phyloP scores from a whole-genome alignment of 2,113 vertebrate genomes.

The Miniopterus natalensis region DNA sequence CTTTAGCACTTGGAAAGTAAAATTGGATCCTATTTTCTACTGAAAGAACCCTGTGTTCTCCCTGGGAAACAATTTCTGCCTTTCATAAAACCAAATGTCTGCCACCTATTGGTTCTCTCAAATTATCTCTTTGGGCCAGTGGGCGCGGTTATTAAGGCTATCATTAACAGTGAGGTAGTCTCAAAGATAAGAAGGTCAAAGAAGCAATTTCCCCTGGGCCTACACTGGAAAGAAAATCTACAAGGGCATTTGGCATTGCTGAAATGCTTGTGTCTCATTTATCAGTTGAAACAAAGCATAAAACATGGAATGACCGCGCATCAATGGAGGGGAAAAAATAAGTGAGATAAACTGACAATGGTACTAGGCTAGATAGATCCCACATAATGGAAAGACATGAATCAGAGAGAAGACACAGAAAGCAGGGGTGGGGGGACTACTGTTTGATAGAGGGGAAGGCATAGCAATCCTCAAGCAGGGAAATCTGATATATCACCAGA shows the following conservation, averaged over 20 bases:
- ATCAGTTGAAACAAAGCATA: constrained; percentile 18
- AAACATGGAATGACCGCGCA: neutral
- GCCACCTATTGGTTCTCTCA: neutral
- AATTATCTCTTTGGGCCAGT: neutral
- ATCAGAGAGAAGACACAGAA: neutral
- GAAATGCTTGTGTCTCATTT: neutral
- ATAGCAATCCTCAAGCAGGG: neutral
- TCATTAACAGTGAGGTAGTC: neutral
- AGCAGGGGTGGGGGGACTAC: neutral
- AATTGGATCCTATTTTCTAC: neutral
- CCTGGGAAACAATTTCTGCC: neutral
- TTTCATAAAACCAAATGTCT: constrained; percentile 54
- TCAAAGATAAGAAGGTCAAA: constrained; percentile 36
- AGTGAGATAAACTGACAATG: neutral
- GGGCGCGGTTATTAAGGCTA: constrained; percentile 23
- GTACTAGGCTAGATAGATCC: neutral
- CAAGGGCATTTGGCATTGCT: neutral
- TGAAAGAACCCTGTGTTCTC: constrained; percentile 42
- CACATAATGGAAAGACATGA: neutral
- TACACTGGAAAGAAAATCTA: neutral
- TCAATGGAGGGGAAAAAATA: neutral
- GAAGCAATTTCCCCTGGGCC: neutral
- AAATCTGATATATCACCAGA: neutral
- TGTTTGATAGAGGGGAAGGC: neutral
- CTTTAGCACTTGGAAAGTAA: neutral